Conservation (phyloP, 2,113 vertebrate species). For the Tyrannus savana region DNA sequence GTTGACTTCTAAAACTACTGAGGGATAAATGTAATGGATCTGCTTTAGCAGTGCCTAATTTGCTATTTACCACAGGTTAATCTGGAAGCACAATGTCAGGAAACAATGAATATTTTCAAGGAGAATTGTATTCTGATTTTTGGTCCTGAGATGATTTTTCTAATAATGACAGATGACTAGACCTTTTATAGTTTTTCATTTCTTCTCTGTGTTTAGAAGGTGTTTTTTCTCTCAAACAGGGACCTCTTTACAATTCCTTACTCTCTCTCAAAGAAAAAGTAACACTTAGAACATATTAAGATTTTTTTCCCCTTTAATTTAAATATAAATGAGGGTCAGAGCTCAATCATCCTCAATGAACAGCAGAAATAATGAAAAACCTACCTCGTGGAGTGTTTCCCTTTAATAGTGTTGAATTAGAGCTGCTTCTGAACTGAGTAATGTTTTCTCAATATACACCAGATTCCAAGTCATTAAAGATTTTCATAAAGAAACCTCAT, state of each 20-base stretch:
- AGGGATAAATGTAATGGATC: not conserved
- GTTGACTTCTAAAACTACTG: not conserved
- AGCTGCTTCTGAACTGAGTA: not conserved
- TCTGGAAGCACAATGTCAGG: not conserved
- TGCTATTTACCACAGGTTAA: not conserved
- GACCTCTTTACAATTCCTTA: not conserved
- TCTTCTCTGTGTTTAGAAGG: not conserved
- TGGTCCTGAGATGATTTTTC: not conserved
- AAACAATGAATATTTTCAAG: not conserved
- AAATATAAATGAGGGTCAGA: not conserved
- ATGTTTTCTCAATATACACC: not conserved
- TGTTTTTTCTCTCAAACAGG: not conserved
- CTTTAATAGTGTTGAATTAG: not conserved
- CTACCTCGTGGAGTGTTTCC: not conserved
- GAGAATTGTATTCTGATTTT: not conserved
- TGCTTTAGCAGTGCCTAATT: not conserved
- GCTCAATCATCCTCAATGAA: not conserved
- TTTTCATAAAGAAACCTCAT: not conserved
- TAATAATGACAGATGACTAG: not conserved
- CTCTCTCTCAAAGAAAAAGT: not conserved
- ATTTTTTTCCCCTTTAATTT: not conserved
- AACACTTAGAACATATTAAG: not conserved
- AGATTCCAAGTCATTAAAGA: not conserved
- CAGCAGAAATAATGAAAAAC: not conserved
- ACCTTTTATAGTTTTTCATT: not conserved